Conservation (phyloP, 2,797 vertebrate species). For the Paratrypauchen microcephalus region DNA sequence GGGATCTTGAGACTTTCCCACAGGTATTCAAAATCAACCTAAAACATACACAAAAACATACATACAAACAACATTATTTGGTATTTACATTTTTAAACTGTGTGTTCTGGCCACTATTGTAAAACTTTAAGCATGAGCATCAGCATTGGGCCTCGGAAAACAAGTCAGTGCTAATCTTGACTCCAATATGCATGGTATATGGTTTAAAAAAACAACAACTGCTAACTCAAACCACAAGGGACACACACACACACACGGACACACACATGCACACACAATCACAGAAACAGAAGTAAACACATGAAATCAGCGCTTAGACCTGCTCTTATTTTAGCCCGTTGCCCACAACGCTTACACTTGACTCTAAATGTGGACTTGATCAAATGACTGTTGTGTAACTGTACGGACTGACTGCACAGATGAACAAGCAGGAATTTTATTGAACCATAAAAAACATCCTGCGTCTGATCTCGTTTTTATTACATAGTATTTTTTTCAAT, state of each 20-base stretch:
- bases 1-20: no score
- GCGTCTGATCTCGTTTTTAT: slow-evolving; percentile 21
- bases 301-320: slow-evolving; percentile 22
- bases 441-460: slow-evolving; percentile 13
- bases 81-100: no score
- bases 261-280: no score
- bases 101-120: no score
- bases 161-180: no score
- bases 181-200: no score
- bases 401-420: slow-evolving; percentile 18
- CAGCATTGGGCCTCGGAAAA: no score
- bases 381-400: slow-evolving; percentile 30
- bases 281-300: slow-evolving; percentile 24
- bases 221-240: background rate
- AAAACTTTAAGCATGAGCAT: background rate
- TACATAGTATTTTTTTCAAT: slow-evolving; percentile 17
- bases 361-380: slow-evolving; percentile 50
- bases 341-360: slow-evolving; percentile 29
- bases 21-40: no score
- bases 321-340: slow-evolving; percentile 54
- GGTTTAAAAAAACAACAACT: no score
- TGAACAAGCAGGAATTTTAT: slow-evolving; percentile 25
- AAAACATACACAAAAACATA: no score
- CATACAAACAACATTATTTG: no score
- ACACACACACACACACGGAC: background rate